phyloP scores from a whole-genome alignment of 1,140 invertebrate species.

The Rhynchophorus ferrugineus region DNA sequence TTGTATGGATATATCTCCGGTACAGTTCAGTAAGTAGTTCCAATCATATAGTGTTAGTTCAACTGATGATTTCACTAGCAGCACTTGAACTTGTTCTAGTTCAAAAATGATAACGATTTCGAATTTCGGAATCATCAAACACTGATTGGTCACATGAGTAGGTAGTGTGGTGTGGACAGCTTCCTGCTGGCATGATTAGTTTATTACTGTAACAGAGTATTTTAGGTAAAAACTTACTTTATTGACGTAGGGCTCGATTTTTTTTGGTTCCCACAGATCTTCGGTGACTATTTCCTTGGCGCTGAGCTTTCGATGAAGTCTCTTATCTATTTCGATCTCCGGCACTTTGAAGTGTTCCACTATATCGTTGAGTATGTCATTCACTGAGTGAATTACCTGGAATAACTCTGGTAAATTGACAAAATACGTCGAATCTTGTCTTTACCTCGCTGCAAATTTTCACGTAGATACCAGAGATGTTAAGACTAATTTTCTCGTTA shows the following conservation, averaged over 20 bases:
- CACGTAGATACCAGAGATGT: conserved; percentile 59
- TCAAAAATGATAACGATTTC: conserved; percentile 35
- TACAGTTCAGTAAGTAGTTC: conserved; percentile 51
- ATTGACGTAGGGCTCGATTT: conserved; percentile 32
- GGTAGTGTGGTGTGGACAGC: neutral
- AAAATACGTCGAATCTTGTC: neutral
- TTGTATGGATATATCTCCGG: conserved; percentile 54
- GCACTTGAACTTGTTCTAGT: conserved; percentile 35
- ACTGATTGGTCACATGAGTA: conserved; percentile 10
- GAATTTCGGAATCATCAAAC: conserved; percentile 34
- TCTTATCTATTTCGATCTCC: conserved; percentile 41
- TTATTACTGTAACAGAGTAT: neutral
- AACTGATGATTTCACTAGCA: conserved; percentile 45
- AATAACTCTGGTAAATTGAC: neutral
- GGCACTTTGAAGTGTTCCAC: conserved; percentile 47
- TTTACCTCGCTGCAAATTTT: conserved; percentile 60
- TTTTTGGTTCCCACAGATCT: conserved; percentile 70
- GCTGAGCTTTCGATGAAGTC: conserved; percentile 9
- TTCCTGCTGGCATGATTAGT: neutral
- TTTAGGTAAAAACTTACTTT: conserved; percentile 7
- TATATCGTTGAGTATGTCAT: conserved; percentile 50
- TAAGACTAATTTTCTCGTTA: conserved; percentile 51
- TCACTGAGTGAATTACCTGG: conserved; percentile 53
- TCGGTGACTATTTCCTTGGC: conserved; percentile 41
- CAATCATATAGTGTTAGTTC: conserved; percentile 58